Base-by-base conservation (phyloP, 2,797 vertebrate species). In the Acrocephalus scirpaceus region DNA sequence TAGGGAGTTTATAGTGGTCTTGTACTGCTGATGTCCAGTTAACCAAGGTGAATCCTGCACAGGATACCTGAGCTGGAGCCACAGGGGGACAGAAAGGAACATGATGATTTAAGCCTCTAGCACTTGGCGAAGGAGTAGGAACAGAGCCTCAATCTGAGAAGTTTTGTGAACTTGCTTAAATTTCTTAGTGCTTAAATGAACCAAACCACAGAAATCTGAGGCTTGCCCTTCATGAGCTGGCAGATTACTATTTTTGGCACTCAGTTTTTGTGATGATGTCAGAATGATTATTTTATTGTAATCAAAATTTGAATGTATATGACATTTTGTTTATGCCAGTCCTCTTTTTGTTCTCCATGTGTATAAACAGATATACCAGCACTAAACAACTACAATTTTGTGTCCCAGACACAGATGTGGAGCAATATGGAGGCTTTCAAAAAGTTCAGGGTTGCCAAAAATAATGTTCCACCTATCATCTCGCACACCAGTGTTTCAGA, bases 241-340 rank as follows among this genome's bases (percentile, higher is more conserved):
- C 94, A 97, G 90, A 80, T 84, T 80, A 93, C 91, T 92, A 86
- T 83, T 76, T 81, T 86, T 96, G 92, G 94, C 88, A 38, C 56
- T 88, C 51, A 11, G 25, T 93, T 93, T 93, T 76, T 75, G 62
- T 91, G 77, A 95, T 92, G 88, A 94, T 97, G 93, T 97, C 96
- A 96, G 93, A 94, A 92, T 97, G 96, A 97, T 96, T 96, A 97
- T 94, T 95, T 96, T 97, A 90, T 83, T 57, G 30, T 92, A 94
- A 97, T 97, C 94, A 96, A 96, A 97, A 97, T 97, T 95, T 93
- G 96, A 97, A 97, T 85, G 94, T 95, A 90, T 94, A 93, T 93
- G 97, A 97, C 96, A 93, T 95, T 96, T 95, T 97, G 97, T 97
- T 98, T 98, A 98, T 96, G 94, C 93, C 91, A 87, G 91, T 91